Conservation (phyloP, 2,888 invertebrate genomes). For the Alloscopus bannaensis region DNA sequence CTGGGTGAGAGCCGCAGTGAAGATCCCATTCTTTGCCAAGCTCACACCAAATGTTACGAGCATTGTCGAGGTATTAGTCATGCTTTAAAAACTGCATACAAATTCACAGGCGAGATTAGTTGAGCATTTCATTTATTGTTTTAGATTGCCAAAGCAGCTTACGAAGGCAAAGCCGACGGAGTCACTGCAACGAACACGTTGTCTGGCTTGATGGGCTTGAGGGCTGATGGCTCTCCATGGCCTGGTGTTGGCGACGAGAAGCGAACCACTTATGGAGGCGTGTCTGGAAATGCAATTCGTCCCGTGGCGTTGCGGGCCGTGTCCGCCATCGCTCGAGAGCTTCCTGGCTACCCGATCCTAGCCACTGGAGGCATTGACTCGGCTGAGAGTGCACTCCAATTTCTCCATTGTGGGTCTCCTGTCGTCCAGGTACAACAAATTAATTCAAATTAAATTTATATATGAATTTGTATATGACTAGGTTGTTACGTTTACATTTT, state of each 20-base stretch:
- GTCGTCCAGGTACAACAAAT: conserved; percentile 84
- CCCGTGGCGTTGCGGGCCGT: conserved; percentile 96
- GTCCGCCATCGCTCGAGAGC: conserved; percentile 87
- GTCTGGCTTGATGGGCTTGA: conserved; percentile 93
- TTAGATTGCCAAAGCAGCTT: conserved; percentile 90
- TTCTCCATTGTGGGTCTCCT: conserved; percentile 93
- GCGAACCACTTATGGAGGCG: conserved; percentile 94
- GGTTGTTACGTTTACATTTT: too few relatives aligned
- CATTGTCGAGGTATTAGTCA: conserved; percentile 79
- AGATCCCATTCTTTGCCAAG: conserved; percentile 97
- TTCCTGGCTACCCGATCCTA: conserved; percentile 93
- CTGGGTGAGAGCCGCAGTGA: conserved; percentile 91
- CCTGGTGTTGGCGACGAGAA: conserved; percentile 89
- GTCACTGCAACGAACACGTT: conserved; percentile 99
- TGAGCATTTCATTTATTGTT: conserved; percentile 2
- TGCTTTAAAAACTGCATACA: background rate
- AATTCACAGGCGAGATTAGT: background rate
- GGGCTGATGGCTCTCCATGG: conserved; percentile 90
- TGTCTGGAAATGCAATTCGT: conserved; percentile 94
- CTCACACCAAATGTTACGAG: conserved; percentile 98
- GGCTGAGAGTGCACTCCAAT: conserved; percentile 96
- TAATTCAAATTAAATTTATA: background rate
- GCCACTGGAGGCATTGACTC: conserved; percentile 99
- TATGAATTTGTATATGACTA: too few relatives aligned
- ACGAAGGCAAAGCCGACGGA: conserved; percentile 92